Evolutionary conservation across 2,113 vertebrate genomes (phyloP), one percentile per base, ranked within the genome.

Genomic region (Cyphomyrus plagiostoma): DNA sequence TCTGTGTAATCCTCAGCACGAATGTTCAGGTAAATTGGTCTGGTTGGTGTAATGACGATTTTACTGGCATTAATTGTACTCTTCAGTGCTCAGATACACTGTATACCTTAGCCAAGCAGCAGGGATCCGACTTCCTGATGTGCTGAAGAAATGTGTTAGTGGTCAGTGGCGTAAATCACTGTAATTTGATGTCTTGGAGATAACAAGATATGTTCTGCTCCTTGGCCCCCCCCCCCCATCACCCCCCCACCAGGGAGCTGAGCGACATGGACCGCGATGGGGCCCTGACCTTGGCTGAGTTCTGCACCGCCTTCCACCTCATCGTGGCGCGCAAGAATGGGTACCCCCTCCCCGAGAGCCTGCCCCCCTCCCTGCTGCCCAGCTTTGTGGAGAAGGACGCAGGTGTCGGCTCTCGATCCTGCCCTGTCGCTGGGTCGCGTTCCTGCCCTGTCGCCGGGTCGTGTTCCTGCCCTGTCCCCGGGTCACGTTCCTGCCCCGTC

Each of bases 311-410:
- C 0, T 99, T 99, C 93, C 98, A 99, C 92, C 95, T 99, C 23
- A 97, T 99, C 35, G 98, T 99, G 93, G 98, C 98, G 0, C 96
- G 98, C 35, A 99, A 99, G 94, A 99, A 99, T 2, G 98, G 98
- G 3, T 99, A 97, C 91, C 95, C 96, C 2, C 95, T 99, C 4
- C 98, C 98, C 0, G 97, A 99, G 90, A 95, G 92, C 0, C 96
- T 99, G 21, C 98, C 98, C 0, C 95, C 95, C 0, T 97, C 96
- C 0, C 95, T 99, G 91, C 92, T 96, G 90, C 95, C 97, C 0
- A 95, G 96, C 19, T 96, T 95, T 89, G 45, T 95, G 19, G 95
- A 96, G 89, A 94, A 95, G 94, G 92, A 93, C 52, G 48, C 89
- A 8, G 94, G 89, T 80, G 30, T 56, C 53, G 53, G 53, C 53